phyloP scores from a whole-genome alignment of 2,113 vertebrate genomes.

The Canis aureus region DNA sequence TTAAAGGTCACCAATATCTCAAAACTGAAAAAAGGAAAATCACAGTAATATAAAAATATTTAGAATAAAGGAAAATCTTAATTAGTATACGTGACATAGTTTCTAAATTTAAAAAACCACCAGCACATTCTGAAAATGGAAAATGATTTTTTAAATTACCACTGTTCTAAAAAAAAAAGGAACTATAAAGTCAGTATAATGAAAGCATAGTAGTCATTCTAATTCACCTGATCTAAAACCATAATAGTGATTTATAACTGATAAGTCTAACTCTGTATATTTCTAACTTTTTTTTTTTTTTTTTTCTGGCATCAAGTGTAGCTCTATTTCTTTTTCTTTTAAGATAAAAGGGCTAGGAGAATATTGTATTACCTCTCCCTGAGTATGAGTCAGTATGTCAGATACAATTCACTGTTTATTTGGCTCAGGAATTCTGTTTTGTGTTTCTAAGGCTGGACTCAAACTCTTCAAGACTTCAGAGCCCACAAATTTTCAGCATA shows the following conservation, averaged over 20 bases:
- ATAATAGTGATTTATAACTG: neutral
- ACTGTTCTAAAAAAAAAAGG: neutral
- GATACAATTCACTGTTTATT: neutral
- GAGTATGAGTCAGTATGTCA: neutral
- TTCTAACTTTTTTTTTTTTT: neutral
- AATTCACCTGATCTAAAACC: neutral
- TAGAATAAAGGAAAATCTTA: slow-evolving; percentile 9
- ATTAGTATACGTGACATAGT: neutral
- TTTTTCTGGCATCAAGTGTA: neutral
- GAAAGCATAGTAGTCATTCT: neutral
- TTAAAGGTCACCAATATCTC: neutral
- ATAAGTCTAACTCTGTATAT: neutral
- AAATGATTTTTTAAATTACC: slow-evolving; percentile 38
- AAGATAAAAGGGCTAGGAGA: neutral
- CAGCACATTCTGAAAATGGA: slow-evolving; percentile 35
- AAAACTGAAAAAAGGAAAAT: slow-evolving; percentile 4
- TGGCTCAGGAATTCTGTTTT: neutral
- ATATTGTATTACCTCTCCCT: neutral
- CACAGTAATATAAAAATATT: slow-evolving; percentile 3
- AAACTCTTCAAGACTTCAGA: slow-evolving; percentile 10
- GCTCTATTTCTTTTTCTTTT: neutral
- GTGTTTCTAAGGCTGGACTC: neutral
- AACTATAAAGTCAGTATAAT: neutral
- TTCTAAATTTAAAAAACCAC: neutral
- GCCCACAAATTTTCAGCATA: neutral